Evolutionary conservation across 2,888 invertebrate species (phyloP), one percentile per base, ranked within the genome.

Genomic region (Platycnemis pennipes): DNA sequence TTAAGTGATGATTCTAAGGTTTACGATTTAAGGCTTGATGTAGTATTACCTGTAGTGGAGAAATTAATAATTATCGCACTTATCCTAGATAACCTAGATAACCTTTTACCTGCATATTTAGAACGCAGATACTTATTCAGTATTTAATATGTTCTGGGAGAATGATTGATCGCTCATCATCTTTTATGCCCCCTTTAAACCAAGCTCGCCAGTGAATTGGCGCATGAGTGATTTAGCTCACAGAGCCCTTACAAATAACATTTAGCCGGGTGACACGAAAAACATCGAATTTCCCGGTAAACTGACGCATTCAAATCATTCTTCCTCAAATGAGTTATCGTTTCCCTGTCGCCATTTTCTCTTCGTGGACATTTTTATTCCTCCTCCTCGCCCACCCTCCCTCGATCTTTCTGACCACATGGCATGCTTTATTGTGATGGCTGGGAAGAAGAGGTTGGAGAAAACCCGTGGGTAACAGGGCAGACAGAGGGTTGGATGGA

Each of bases 341-440:
- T 63, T 56, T 63, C 37, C 19, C 49, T 42, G 42, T 37, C 89
- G 53, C 89, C 89, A 89, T 91, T 63, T 91, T 63, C 91, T 49
- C 69, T 63, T 91, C 26, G 56, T 45, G 63, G 63, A 8, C n/a
- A 69, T 63, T 91, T 91, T 63, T 44, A 63, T 63, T 69, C 45
- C 45, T n/a, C 31, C 49, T 31, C 53, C 26, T 26, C 63, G n/a
- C 63, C n/a, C 63, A 26, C 77, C 11, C 77, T 37, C 37, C 26
- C 77, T 19, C 91, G 63, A 31, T 63, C 56, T 89, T 89, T 56
- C 42, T 8, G 56, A 26, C 44, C 69, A 89, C 37, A 77, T 89
- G 63, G 89, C 89, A 91, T 91, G 77, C 63, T 91, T 91, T 91
- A 91, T 91, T 77, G 91, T 42, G 42, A 44, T 37, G 77, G 77